Conservation (phyloP, 2,888 invertebrate genomes). For the Lasioglossum lativentre region DNA sequence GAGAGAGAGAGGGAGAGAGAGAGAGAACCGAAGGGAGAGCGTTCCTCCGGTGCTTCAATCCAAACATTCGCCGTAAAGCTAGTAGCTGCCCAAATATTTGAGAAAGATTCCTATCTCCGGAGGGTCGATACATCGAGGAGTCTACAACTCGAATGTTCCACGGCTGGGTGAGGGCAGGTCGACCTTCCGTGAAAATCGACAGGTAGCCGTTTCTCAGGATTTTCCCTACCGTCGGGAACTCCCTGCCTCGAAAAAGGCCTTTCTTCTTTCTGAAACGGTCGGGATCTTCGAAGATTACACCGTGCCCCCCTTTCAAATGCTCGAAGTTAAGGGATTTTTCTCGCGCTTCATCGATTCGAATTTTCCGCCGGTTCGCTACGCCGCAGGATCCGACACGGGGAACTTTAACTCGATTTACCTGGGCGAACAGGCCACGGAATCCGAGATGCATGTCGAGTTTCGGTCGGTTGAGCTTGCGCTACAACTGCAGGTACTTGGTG, state of each 20-base stretch:
- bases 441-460: constrained; percentile 48
- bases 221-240: constrained; percentile 12
- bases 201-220: constrained; percentile 76
- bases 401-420: constrained; percentile 60
- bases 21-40: neutral
- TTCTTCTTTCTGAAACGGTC: constrained; percentile 19
- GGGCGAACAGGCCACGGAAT: constrained; percentile 60
- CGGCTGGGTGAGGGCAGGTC: constrained; percentile 36
- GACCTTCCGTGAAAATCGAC: constrained; percentile 79
- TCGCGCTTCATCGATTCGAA: constrained; percentile 72
- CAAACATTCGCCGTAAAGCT: constrained; percentile 42
- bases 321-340: constrained; percentile 69
- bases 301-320: constrained; percentile 42
- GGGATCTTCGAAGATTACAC: constrained; percentile 18
- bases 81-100: constrained; percentile 61
- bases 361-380: constrained; percentile 49
- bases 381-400: constrained; percentile 61
- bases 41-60: neutral
- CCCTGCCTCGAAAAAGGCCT: constrained; percentile 1
- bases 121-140: constrained; percentile 31
- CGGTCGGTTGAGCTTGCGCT: neutral
- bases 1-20: too few species aligned
- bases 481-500: neutral
- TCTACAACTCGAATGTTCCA: constrained; percentile 13
- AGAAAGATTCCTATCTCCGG: constrained; percentile 54